These are phyloP conservation scores for Hydropsyche betteni DNA, from an alignment of 2,888 invertebrate genomes.

Conservation along the genomic window DNA sequence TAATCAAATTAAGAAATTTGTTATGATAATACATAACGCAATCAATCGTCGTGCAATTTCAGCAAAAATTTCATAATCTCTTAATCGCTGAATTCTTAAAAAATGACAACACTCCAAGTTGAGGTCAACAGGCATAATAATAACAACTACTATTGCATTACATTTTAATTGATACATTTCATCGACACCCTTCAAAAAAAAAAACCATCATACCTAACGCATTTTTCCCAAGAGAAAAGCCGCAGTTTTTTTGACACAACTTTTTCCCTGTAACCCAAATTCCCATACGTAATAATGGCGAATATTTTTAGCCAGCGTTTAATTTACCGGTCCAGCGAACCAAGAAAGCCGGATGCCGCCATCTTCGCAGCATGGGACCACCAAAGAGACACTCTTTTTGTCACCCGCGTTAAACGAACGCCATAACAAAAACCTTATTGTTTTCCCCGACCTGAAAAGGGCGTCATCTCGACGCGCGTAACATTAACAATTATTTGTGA, in stretches of 20 bases:
- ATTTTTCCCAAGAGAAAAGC: no score
- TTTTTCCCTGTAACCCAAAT: no score
- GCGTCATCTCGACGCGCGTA: no score
- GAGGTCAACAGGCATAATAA: neutral
- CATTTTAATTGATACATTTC: neutral
- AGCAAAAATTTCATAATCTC: neutral
- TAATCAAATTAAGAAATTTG: constrained; percentile 6
- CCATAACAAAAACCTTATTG: constrained; percentile 14
- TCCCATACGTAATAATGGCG: neutral
- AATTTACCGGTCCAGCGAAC: constrained; percentile 39
- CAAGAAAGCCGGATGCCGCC: constrained; percentile 9
- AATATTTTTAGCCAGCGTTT: constrained; percentile 32
- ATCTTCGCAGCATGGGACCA: constrained; percentile 22
- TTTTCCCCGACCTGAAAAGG: neutral
- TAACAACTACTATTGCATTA: neutral
- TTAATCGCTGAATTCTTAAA: neutral
- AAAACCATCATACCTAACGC: no score
- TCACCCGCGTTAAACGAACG: constrained; percentile 34
- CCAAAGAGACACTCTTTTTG: constrained; percentile 17
- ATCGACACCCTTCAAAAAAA: no score
- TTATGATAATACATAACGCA: neutral
- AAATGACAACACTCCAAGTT: neutral
- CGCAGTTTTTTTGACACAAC: no score
- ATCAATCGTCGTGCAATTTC: constrained; percentile 17
- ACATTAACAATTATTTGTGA: no score